Percentiles rank a stretch among this genome's conserved stretches.
These are phyloP conservation scores for Holcopasites calliopsidis DNA, from an alignment of 1,140 invertebrate genomes.

Conservation along the genomic window DNA sequence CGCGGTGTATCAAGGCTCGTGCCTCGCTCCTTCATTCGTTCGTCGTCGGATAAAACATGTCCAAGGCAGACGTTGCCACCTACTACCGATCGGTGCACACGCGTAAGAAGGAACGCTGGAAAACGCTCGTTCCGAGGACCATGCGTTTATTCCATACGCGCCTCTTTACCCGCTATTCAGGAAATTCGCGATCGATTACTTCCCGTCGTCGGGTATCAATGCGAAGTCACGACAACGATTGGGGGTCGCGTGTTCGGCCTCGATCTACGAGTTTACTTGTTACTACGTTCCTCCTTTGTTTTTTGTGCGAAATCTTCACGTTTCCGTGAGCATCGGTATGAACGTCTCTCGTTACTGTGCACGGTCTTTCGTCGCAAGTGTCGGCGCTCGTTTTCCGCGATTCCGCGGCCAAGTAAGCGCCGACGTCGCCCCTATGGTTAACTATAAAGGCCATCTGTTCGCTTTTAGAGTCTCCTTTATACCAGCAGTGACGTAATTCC, in stretches of 20 bases:
- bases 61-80: no score
- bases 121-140: slow-evolving; percentile 51
- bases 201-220: slow-evolving; percentile 43
- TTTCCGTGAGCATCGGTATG: background rate
- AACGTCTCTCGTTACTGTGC: background rate
- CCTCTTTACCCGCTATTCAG: slow-evolving; percentile 23
- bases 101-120: slow-evolving; percentile 51
- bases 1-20: background rate
- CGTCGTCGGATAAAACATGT: slow-evolving; percentile 55
- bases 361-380: background rate
- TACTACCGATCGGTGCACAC: no score
- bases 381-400: slow-evolving; percentile 52
- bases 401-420: slow-evolving; percentile 39
- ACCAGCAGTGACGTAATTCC: slow-evolving; percentile 64
- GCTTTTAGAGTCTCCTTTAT: slow-evolving; percentile 69
- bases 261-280: slow-evolving; percentile 27
- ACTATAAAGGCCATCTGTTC: slow-evolving; percentile 73
- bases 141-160: slow-evolving; percentile 37
- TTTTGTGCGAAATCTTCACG: background rate
- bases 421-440: slow-evolving; percentile 53
- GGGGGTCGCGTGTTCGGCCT: no score
- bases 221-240: no score
- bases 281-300: background rate
- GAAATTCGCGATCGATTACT: slow-evolving; percentile 53
- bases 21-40: slow-evolving; percentile 54